Conservation (phyloP, 2,113 vertebrate species). For the Tringa solitaria region DNA sequence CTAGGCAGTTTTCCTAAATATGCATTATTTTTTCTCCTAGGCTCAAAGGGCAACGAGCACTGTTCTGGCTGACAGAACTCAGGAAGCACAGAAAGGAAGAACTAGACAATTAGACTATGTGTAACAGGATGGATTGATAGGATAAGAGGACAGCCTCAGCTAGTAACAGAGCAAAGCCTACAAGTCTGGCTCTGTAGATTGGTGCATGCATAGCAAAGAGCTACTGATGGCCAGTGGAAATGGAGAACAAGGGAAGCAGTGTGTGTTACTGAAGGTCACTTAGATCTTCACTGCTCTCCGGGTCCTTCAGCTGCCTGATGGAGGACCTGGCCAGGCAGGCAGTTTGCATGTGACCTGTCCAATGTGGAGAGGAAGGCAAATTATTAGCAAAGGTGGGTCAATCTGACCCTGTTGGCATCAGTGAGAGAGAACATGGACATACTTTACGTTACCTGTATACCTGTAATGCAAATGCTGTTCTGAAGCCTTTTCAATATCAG, state of each 20-base stretch:
- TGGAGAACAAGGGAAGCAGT: neutral
- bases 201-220: neutral
- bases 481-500: neutral
- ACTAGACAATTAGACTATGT: slow-evolving; percentile 24
- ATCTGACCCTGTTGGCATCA: neutral
- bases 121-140: neutral
- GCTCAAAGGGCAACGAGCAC: slow-evolving; percentile 33
- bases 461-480: neutral
- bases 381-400: neutral
- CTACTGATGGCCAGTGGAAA: neutral
- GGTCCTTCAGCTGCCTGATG: neutral
- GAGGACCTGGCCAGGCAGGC: neutral
- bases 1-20: slow-evolving; percentile 73
- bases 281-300: neutral
- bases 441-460: neutral
- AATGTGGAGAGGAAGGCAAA: neutral
- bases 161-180: neutral
- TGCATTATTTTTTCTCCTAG: slow-evolving; percentile 4
- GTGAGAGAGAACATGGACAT: neutral
- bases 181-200: neutral
- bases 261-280: neutral
- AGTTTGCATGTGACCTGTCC: neutral
- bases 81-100: slow-evolving; percentile 57
- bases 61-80: slow-evolving; percentile 60
- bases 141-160: neutral